These are phyloP conservation scores for Pyrgilauda ruficollis DNA, from an alignment of 2,113 vertebrate species.

Conservation along the genomic window DNA sequence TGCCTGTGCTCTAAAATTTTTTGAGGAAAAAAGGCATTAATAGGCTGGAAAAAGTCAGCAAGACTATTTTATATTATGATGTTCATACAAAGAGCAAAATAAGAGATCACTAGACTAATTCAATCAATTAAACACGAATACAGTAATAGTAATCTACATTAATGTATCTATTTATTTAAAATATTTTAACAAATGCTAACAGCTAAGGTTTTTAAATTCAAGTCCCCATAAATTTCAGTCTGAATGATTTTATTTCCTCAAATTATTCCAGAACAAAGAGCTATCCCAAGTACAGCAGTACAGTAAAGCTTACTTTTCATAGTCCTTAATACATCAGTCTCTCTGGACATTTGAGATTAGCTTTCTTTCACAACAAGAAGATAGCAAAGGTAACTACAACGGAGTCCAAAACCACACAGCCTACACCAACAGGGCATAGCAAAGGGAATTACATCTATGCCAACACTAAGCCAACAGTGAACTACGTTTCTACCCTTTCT, in stretches of 20 bases:
- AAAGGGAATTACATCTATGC: background rate
- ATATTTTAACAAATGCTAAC: background rate
- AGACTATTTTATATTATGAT: background rate
- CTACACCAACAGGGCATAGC: fast-evolving
- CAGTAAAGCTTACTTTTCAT: background rate
- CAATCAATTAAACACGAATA: background rate
- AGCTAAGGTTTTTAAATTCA: background rate
- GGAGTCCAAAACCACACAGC: background rate
- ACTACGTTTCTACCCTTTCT: background rate
- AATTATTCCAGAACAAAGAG: background rate
- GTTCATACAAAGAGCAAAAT: background rate
- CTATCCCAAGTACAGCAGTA: background rate
- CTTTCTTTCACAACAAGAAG: background rate
- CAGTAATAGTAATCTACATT: background rate
- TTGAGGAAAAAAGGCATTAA: background rate
- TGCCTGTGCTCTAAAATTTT: constrained; percentile 68
- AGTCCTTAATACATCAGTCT: background rate
- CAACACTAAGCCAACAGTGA: background rate
- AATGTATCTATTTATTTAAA: background rate
- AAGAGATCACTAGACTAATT: background rate
- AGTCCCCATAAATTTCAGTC: background rate
- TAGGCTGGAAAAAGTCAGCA: background rate
- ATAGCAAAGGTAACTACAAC: background rate
- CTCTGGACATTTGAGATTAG: background rate
- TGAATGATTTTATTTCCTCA: background rate